Percentiles rank a stretch among this genome's conserved stretches.
Evolutionary conservation across 2,113 vertebrate species (phyloP).

Genomic region (Perca flavescens): DNA sequence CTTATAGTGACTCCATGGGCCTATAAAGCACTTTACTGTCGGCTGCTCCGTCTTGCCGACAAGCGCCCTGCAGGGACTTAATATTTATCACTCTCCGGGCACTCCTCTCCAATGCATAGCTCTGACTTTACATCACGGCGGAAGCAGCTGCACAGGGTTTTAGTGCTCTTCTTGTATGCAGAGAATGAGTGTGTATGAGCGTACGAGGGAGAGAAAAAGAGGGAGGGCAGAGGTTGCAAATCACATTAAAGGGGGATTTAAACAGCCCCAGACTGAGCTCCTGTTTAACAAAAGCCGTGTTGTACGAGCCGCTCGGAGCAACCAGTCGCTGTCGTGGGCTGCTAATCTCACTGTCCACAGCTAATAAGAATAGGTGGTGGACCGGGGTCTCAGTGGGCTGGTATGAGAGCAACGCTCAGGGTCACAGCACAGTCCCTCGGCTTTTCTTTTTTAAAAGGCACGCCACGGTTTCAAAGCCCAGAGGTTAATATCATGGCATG

Average conservation of each 20-base stretch:
- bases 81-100: constrained; percentile 70
- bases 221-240: constrained; percentile 64
- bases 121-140: constrained; percentile 82
- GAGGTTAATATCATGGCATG: background rate
- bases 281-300: constrained; percentile 75
- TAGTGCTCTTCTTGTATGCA: constrained; percentile 59
- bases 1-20: constrained; percentile 45
- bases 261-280: constrained; percentile 46
- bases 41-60: constrained; percentile 43
- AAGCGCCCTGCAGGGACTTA: constrained; percentile 56
- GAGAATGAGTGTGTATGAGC: constrained; percentile 50
- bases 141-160: constrained; percentile 83
- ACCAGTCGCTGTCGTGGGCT: constrained; percentile 50
- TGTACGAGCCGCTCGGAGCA: constrained; percentile 50
- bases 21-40: constrained; percentile 64
- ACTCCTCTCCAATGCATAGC: constrained; percentile 72
- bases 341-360: constrained; percentile 68
- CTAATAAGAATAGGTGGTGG: constrained; percentile 70
- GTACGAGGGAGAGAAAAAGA: constrained; percentile 10
- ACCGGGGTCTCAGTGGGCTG: constrained; percentile 25
- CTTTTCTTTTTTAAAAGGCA: constrained; percentile 1
- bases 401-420: constrained; percentile 27
- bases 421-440: constrained; percentile 34
- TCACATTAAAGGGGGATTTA: constrained; percentile 69
- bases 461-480: background rate